Conservation (phyloP, 1,140 invertebrate species). For the Rhizoglyphus robini region DNA sequence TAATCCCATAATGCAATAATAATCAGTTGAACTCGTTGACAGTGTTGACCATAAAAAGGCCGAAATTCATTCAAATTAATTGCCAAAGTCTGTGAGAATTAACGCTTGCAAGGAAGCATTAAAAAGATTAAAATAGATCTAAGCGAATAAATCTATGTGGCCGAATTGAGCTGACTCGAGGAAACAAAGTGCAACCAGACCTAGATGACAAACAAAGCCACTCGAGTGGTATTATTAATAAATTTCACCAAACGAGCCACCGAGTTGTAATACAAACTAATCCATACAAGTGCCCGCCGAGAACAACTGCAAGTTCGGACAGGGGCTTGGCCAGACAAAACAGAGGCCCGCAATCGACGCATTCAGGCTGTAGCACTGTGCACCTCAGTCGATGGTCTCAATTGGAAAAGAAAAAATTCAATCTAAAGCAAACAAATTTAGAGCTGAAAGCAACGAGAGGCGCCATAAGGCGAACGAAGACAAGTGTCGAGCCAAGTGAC, state of each 20-base stretch:
- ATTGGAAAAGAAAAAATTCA: too few species aligned
- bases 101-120: not conserved
- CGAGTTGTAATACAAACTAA: not conserved
- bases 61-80: constrained; percentile 5
- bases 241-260: not conserved
- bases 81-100: not conserved
- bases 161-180: not conserved
- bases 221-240: too few species aligned
- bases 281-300: too few species aligned
- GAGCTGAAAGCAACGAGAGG: too few species aligned
- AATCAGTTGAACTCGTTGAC: not conserved
- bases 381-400: too few species aligned
- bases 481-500: too few species aligned
- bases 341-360: too few species aligned
- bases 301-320: too few species aligned
- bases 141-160: not conserved
- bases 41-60: not conserved
- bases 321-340: too few species aligned
- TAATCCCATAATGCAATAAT: constrained; percentile 11
- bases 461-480: too few species aligned
- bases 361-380: too few species aligned
- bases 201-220: not conserved
- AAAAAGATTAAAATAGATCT: constrained; percentile 7
- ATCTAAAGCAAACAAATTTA: too few species aligned
- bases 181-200: not conserved